Evolutionary conservation across 1,140 invertebrate species (phyloP).

Genomic region (Drosophila paulistorum): DNA sequence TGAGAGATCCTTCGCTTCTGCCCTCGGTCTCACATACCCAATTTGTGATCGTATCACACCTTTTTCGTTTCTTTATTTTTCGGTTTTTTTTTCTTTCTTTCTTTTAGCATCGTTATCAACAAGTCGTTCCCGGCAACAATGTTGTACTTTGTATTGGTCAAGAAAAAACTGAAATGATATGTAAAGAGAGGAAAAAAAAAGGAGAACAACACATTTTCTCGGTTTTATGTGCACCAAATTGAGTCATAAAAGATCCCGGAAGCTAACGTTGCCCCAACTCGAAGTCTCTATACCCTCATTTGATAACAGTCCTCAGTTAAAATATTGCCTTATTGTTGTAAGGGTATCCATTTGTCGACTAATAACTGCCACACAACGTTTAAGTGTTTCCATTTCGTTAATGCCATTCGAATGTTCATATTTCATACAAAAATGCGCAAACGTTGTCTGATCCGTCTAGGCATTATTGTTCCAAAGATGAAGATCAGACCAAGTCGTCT

Average conservation of each 20-base stretch:
- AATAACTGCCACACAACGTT: neutral
- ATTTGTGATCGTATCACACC: conserved; percentile 51
- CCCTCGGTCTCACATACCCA: neutral
- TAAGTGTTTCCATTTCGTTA: conserved; percentile 62
- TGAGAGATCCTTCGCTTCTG: too few relatives aligned
- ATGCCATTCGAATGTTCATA: conserved; percentile 54
- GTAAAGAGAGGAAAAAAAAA: neutral
- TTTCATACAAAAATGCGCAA: conserved; percentile 47
- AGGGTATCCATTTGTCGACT: neutral
- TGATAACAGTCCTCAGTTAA: too few relatives aligned
- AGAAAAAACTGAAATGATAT: conserved; percentile 21
- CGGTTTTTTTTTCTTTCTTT: neutral
- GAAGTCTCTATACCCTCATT: conserved; percentile 4
- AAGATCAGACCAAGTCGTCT: conserved; percentile 25
- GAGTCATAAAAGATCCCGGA: conserved; percentile 69
- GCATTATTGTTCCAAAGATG: conserved; percentile 52
- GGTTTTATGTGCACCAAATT: conserved; percentile 78
- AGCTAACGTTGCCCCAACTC: conserved; percentile 50
- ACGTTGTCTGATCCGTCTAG: conserved; percentile 32
- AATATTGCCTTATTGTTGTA: too few relatives aligned
- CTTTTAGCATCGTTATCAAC: conserved; percentile 13
- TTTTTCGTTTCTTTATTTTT: conserved; percentile 20
- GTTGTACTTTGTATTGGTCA: conserved; percentile 67
- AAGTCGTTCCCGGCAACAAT: conserved; percentile 48
- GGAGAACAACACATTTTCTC: conserved; percentile 20